These are phyloP conservation scores for Anthopleura xanthogrammica DNA, from an alignment of 92 coral and sea anemone genomes.

Conservation along the genomic window DNA sequence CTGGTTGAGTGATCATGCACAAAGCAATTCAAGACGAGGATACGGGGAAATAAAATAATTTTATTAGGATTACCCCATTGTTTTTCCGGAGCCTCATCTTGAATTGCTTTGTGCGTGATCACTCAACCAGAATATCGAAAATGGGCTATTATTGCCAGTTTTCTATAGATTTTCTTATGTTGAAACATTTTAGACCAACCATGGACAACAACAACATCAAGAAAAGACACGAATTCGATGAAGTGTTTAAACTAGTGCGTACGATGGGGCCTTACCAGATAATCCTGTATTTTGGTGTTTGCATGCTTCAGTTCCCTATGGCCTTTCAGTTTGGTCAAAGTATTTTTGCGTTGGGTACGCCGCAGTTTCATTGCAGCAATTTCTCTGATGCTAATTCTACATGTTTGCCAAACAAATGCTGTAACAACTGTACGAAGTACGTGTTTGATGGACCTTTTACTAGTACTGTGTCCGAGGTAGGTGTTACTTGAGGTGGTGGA, in stretches of 20 bases:
- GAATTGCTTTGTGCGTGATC: no score
- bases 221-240: slow-evolving; percentile 37
- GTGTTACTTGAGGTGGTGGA: background rate
- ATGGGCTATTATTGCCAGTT: no score
- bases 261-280: slow-evolving; percentile 40
- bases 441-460: slow-evolving; percentile 45
- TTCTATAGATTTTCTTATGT: no score
- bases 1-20: no score
- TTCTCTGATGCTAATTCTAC: slow-evolving; percentile 13
- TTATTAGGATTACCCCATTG: no score
- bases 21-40: no score
- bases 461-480: slow-evolving; percentile 48
- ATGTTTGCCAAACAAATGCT: slow-evolving; percentile 35
- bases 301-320: slow-evolving; percentile 31
- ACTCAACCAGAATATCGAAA: no score
- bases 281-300: slow-evolving; percentile 15
- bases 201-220: background rate
- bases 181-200: background rate
- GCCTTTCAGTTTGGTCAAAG: slow-evolving; percentile 24
- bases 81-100: no score
- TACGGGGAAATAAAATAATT: no score
- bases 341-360: slow-evolving; percentile 37
- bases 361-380: slow-evolving; percentile 29
- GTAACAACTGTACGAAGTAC: slow-evolving; percentile 38
- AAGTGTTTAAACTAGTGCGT: slow-evolving; percentile 34